phyloP scores from a whole-genome alignment of 1,140 invertebrate species.

The Trichogramma pretiosum region DNA sequence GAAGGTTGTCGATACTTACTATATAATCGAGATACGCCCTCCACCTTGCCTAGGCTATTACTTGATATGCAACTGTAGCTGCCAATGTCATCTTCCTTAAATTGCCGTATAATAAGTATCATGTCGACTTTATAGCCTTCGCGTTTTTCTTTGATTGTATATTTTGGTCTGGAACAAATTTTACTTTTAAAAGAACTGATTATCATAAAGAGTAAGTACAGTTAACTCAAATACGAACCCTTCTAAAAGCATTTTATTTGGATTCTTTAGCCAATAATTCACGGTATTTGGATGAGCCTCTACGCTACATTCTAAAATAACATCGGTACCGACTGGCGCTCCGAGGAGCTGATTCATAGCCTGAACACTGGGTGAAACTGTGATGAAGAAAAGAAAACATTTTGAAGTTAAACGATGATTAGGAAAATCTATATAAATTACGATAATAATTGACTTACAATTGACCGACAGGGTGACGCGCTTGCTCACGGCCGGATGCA shows the following conservation, averaged over 20 bases:
- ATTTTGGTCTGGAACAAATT: conserved; percentile 65
- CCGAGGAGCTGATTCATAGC: conserved; percentile 75
- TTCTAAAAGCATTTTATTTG: conserved; percentile 67
- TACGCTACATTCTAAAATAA: conserved; percentile 71
- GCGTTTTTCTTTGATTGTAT: conserved; percentile 68
- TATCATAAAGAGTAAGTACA: neutral
- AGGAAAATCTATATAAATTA: too few relatives aligned
- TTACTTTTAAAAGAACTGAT: too few relatives aligned
- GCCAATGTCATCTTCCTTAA: conserved; percentile 70
- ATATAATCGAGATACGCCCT: conserved; percentile 75
- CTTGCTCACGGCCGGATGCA: conserved; percentile 81
- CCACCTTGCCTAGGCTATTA: conserved; percentile 78
- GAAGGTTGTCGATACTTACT: conserved; percentile 62
- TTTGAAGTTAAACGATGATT: neutral
- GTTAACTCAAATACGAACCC: conserved; percentile 48
- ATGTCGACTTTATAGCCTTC: conserved; percentile 75
- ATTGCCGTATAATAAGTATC: conserved; percentile 70
- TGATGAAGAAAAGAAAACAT: conserved; percentile 8
- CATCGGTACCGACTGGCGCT: conserved; percentile 68
- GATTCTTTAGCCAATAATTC: conserved; percentile 75
- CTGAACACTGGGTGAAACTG: conserved; percentile 74
- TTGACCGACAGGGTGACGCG: conserved; percentile 76
- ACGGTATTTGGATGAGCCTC: conserved; percentile 76
- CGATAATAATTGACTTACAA: conserved; percentile 57
- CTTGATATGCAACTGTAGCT: conserved; percentile 86